These are phyloP conservation scores for Acrossocheilus wenchowensis DNA, from an alignment of 2,797 vertebrate genomes.

Conservation along the genomic window DNA sequence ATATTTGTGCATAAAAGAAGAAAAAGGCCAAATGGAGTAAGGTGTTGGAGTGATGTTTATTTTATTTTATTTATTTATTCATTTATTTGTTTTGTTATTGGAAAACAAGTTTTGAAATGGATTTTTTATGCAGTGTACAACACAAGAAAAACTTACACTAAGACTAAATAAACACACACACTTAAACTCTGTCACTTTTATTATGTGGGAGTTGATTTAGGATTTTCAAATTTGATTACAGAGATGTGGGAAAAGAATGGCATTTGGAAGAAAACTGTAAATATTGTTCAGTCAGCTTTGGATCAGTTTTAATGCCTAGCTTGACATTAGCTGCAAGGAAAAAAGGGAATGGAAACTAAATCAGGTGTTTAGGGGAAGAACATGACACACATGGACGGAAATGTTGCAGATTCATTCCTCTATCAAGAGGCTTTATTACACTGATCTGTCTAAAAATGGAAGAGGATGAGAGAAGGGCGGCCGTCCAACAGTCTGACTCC, in stretches of 20 bases:
- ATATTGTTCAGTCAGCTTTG: constrained; percentile 18
- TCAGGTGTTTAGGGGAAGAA: constrained; percentile 38
- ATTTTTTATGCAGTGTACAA: background rate
- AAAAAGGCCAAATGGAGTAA: background rate
- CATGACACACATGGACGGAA: constrained; percentile 27
- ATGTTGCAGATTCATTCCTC: background rate
- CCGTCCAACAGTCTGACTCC: background rate
- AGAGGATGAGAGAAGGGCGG: constrained; percentile 1
- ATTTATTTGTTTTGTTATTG: background rate
- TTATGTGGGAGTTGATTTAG: constrained; percentile 41
- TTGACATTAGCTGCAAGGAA: background rate
- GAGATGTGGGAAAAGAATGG: constrained; percentile 40
- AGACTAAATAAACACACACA: constrained; percentile 6
- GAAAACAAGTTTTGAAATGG: no score
- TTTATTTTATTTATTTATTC: background rate
- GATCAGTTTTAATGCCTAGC: constrained; percentile 26
- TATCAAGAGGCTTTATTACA: constrained; percentile 10
- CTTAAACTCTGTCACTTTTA: background rate
- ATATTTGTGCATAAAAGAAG: background rate
- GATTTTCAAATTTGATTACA: constrained; percentile 7
- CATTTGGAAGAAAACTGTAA: constrained; percentile 7
- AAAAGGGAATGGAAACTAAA: constrained; percentile 23
- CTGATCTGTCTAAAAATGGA: constrained; percentile 34
- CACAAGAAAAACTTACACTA: background rate
- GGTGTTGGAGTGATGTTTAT: background rate